Percentiles rank a stretch among this genome's conserved stretches.
Evolutionary conservation across 2,797 vertebrate species (phyloP).

Genomic region (Acanthurus lineatus): DNA sequence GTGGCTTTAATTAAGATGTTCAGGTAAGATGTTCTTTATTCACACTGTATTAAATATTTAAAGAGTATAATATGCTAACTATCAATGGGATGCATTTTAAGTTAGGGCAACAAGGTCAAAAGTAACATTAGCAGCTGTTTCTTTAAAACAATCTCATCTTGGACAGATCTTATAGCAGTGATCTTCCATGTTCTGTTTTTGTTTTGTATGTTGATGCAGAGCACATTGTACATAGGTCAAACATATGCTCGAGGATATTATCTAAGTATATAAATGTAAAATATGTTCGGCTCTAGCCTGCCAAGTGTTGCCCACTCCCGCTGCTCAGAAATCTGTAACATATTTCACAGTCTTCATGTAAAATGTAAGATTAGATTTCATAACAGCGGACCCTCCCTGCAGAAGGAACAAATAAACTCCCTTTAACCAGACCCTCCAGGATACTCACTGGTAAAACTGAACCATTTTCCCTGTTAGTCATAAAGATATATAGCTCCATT

Average conservation of each 20-base stretch:
- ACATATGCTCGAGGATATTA: background rate
- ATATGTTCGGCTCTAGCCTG: background rate
- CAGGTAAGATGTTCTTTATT: background rate
- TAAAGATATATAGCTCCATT: conserved; percentile 57
- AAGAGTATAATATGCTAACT: no score
- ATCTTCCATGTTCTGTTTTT: background rate
- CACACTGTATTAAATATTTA: background rate
- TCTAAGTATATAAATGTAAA: background rate
- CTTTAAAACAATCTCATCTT: no score
- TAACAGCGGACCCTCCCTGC: conserved; percentile 4
- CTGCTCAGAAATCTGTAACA: background rate
- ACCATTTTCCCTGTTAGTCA: conserved; percentile 31
- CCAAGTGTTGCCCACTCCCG: background rate
- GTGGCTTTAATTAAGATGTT: background rate
- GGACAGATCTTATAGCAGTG: background rate
- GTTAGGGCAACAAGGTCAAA: no score
- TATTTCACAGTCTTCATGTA: background rate
- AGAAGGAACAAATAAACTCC: conserved; percentile 2
- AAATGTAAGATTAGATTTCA: conserved; percentile 37
- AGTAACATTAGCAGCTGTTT: no score
- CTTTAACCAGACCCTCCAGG: conserved; percentile 31
- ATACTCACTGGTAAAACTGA: conserved; percentile 33
- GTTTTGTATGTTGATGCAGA: background rate
- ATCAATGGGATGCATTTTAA: no score
- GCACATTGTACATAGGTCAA: no score